Evolutionary conservation across 2,888 invertebrate species (phyloP), one percentile per base, ranked within the genome.

Genomic region (Clunio marinus): DNA sequence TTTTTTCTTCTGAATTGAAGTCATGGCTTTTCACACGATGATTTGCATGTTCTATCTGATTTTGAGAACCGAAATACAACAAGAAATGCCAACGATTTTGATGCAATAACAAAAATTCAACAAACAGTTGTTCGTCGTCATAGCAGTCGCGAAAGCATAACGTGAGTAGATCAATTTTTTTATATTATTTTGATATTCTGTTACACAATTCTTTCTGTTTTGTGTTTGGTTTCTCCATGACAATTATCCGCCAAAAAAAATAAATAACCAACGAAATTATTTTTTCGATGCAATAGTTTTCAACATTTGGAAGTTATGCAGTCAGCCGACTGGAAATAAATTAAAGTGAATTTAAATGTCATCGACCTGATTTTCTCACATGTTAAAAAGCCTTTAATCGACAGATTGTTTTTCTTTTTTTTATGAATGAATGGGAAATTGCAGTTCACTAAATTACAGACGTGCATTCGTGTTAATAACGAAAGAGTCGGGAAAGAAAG

Each of bases 141-240:
- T 66, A 76, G 73, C 72, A 74, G 77, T 72, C 75, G 76, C 72
- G 79, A 78, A 71, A 76, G 74, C 70, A 71, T 72, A 17, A 73
- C 74, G 76, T 74, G 51, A 75, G 75, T 74, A 65, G 22, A 69
- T 57, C 25, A 25, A 24, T 27, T 45, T 35, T 13, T 8, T 37
- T 35, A 51, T 20, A 51, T 20, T 51, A 17, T 51, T 51, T 8
- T 20, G 22, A 17, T 20, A 10, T 51, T 51, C 51, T 20, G 20
- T 17, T 7, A n/a, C 41, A n/a, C n/a, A n/a, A n/a, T n/a, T n/a
- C n/a, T n/a, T n/a, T n/a, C n/a, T n/a, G n/a, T n/a, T n/a, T n/a
- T n/a, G n/a, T n/a, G n/a, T 57, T 15, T 25, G 57, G 8, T 17
- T 57, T 57, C 15, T 27, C 57, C 15, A 57, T 57, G 57, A 24